phyloP scores from a whole-genome alignment of 2,888 invertebrate species.

The Diaprepes abbreviatus region DNA sequence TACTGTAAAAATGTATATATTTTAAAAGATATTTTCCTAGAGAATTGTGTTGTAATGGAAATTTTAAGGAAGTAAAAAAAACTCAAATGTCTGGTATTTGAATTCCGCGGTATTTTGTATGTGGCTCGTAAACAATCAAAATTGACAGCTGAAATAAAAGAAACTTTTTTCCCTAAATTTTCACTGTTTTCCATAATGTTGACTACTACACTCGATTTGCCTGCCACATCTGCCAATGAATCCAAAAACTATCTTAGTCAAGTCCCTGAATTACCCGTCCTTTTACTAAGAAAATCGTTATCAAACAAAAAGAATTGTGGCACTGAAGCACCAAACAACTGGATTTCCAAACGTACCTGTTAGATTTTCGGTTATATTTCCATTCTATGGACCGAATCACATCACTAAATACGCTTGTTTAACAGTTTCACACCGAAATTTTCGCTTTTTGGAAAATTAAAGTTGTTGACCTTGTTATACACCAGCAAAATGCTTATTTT shows the following conservation, averaged over 20 bases:
- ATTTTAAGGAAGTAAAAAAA: too few species aligned
- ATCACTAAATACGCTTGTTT: constrained; percentile 29
- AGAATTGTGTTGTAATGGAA: too few species aligned
- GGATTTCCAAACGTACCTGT: constrained; percentile 25
- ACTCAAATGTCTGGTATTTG: too few species aligned
- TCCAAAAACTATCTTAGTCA: constrained; percentile 2
- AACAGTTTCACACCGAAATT: constrained; percentile 32
- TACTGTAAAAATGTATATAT: too few species aligned
- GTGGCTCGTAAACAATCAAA: constrained; percentile 63
- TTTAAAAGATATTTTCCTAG: too few species aligned
- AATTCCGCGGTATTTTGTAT: constrained; percentile 48
- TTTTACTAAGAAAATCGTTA: constrained; percentile 58
- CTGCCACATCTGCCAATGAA: constrained; percentile 21
- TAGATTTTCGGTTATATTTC: constrained; percentile 13
- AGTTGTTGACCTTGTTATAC: constrained; percentile 59
- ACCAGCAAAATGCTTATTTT: constrained; percentile 49
- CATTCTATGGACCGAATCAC: constrained; percentile 35
- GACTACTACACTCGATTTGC: not conserved
- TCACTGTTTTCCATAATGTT: constrained; percentile 35
- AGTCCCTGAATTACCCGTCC: constrained; percentile 43
- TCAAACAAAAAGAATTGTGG: constrained; percentile 50
- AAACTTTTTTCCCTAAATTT: constrained; percentile 43
- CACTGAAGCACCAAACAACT: constrained; percentile 12
- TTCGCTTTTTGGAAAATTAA: constrained; percentile 54
- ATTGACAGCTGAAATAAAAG: constrained; percentile 57